Percentiles rank a stretch among this genome's conserved stretches.
These are phyloP conservation scores for Idaea biselata DNA, from an alignment of 2,888 invertebrate species.

Conservation along the genomic window DNA sequence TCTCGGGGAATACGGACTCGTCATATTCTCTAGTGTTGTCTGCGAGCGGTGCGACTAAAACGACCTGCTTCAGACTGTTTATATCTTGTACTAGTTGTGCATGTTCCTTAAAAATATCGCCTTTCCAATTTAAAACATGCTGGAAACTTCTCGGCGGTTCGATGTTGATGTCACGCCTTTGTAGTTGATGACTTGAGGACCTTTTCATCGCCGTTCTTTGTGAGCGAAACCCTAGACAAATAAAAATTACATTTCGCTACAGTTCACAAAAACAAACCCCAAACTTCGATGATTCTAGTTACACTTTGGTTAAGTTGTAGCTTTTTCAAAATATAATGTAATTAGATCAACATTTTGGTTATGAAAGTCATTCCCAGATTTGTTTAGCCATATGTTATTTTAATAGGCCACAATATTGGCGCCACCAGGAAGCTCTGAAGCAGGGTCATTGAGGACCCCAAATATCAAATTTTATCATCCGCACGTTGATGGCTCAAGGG, in stretches of 20 bases:
- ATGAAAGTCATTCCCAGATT: too few species aligned
- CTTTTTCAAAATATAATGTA: too few species aligned
- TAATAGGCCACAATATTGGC: too few species aligned
- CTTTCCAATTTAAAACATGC: neutral
- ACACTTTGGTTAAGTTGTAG: too few species aligned
- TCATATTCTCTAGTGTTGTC: conserved; percentile 66
- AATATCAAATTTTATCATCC: too few species aligned
- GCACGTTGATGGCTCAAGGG: too few species aligned
- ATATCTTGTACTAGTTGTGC: conserved; percentile 74
- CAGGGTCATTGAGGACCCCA: too few species aligned
- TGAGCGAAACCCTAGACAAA: neutral
- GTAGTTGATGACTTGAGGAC: conserved; percentile 22
- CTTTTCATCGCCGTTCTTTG: conserved; percentile 26
- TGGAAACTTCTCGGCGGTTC: conserved; percentile 23
- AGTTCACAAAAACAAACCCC: neutral
- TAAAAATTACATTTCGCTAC: neutral
- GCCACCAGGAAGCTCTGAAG: too few species aligned
- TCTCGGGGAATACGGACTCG: conserved; percentile 66
- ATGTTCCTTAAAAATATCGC: conserved; percentile 64
- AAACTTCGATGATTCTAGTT: neutral
- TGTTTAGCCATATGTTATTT: too few species aligned
- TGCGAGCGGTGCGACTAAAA: conserved; percentile 54
- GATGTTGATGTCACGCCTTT: conserved; percentile 30
- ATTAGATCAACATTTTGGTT: too few species aligned
- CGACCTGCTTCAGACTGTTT: conserved; percentile 62